Percentiles rank a stretch among this genome's conserved stretches.
These are phyloP conservation scores for Lagenorhynchus albirostris DNA, from an alignment of 2,113 vertebrate genomes.

Conservation along the genomic window DNA sequence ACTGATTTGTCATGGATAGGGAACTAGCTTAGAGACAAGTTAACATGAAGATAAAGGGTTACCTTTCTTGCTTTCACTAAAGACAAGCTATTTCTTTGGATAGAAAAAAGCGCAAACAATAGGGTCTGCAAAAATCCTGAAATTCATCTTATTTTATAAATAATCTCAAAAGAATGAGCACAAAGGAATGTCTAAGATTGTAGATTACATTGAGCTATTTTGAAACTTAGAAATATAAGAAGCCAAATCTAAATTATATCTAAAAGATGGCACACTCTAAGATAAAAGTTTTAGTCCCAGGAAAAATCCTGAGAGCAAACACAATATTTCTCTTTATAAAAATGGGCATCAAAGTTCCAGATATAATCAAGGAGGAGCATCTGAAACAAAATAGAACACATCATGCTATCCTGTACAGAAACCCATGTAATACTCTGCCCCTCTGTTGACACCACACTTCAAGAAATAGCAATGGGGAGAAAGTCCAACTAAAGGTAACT, in stretches of 20 bases:
- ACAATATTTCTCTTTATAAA: slow-evolving; percentile 5
- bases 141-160: not conserved
- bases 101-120: not conserved
- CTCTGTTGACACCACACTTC: not conserved
- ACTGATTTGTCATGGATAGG: not conserved
- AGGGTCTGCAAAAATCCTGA: not conserved
- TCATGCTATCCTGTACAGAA: not conserved
- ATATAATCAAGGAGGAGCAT: not conserved
- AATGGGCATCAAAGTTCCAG: not conserved
- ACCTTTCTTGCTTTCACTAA: not conserved
- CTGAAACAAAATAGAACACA: slow-evolving; percentile 3
- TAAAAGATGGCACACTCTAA: not conserved
- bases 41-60: not conserved
- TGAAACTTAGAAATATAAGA: not conserved
- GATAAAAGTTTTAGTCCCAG: not conserved
- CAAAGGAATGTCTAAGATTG: not conserved
- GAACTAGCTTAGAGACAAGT: not conserved
- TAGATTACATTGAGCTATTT: not conserved
- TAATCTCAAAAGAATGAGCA: not conserved
- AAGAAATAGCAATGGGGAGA: not conserved
- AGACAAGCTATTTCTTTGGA: not conserved
- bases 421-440: not conserved
- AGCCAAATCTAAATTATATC: slow-evolving; percentile 12
- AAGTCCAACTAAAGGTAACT: not conserved
- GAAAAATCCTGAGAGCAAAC: not conserved